Percentiles rank a stretch among this genome's conserved stretches.
These are phyloP conservation scores for Bradypus variegatus DNA, from an alignment of 2,797 vertebrate genomes.

Conservation along the genomic window DNA sequence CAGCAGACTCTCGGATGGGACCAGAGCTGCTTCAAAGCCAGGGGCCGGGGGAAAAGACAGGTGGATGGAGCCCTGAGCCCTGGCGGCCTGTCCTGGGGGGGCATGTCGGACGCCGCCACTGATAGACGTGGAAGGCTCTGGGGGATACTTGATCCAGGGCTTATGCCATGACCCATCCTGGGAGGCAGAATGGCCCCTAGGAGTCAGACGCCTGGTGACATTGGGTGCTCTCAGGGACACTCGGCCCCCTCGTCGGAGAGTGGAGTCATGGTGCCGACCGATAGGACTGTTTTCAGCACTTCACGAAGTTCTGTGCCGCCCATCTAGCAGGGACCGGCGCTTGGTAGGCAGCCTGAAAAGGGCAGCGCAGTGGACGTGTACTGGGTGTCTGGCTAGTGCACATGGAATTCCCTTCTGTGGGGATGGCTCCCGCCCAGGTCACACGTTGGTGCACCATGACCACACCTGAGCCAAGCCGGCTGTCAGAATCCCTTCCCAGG, in stretches of 20 bases:
- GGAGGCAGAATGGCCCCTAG: neutral
- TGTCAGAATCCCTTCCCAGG: neutral
- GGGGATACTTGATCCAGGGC: neutral
- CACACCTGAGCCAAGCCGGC: fast-evolving
- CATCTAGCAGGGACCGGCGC: neutral
- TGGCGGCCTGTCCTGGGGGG: fast-evolving
- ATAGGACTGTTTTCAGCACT: neutral
- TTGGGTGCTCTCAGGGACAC: neutral
- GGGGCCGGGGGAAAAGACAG: neutral
- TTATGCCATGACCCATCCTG: neutral
- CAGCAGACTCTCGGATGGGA: neutral
- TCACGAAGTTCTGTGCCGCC: neutral
- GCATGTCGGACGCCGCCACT: neutral
- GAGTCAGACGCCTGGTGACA: neutral
- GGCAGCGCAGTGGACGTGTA: neutral
- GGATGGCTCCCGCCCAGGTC: neutral
- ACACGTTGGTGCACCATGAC: neutral
- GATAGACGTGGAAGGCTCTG: too few relatives aligned
- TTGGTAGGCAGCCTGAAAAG: neutral
- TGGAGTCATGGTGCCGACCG: neutral
- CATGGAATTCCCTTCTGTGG: too few relatives aligned
- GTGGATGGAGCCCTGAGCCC: neutral
- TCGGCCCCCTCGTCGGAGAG: neutral
- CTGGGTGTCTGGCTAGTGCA: too few relatives aligned
- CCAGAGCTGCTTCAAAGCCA: neutral